Evolutionary conservation across 1,140 invertebrate species (phyloP).

Genomic region (Capitella teleta): DNA sequence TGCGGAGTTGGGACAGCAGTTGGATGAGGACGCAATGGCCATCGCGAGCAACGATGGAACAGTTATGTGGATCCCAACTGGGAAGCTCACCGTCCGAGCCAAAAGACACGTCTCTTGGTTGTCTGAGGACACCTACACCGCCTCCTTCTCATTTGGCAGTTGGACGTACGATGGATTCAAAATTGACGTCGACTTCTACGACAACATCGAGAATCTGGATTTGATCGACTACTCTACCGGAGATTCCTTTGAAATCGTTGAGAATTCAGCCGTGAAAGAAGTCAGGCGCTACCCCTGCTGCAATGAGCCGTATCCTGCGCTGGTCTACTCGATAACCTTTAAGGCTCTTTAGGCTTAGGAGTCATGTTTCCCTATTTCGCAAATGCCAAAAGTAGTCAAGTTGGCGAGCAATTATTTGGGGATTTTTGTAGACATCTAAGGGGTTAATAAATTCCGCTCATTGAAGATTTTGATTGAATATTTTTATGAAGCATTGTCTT

Average conservation of each 20-base stretch:
- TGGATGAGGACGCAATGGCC: constrained; percentile 22
- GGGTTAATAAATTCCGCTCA: no score
- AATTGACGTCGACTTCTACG: constrained; percentile 44
- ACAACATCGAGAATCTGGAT: constrained; percentile 8
- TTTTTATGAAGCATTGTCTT: no score
- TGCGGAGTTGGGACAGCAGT: constrained; percentile 35
- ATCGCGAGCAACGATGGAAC: constrained; percentile 66
- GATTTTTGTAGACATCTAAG: no score
- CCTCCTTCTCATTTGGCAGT: constrained; percentile 15
- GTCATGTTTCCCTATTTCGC: no score
- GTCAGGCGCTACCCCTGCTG: constrained; percentile 45
- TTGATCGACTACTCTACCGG: constrained; percentile 20
- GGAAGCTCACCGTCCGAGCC: constrained; percentile 97
- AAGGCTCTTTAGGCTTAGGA: no score
- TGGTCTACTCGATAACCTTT: constrained; percentile 42
- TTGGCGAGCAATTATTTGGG: no score
- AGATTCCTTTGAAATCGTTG: constrained; percentile 39
- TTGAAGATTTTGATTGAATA: no score
- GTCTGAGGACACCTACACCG: constrained; percentile 68
- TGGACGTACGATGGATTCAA: constrained; percentile 50
- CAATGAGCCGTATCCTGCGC: constrained; percentile 47
- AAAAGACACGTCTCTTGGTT: constrained; percentile 84
- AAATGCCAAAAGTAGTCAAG: no score
- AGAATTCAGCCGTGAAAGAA: constrained; percentile 36
- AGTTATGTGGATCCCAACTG: constrained; percentile 89